phyloP scores from a whole-genome alignment of 2,113 vertebrate genomes.

The Oryzias melastigma region DNA sequence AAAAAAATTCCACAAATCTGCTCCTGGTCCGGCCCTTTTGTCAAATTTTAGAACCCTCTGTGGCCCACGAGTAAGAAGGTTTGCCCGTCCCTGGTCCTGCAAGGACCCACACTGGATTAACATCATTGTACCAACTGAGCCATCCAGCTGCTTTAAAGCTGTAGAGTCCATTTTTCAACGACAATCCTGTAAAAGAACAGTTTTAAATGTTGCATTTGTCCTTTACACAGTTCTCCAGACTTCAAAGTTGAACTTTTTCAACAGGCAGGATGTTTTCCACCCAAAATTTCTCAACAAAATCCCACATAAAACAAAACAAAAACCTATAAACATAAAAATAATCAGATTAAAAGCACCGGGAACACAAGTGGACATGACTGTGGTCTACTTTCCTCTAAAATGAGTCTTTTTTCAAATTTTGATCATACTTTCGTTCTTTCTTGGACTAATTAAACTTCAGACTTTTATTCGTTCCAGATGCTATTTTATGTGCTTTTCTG shows the following conservation, averaged over 20 bases:
- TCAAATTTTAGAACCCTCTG: too few species aligned
- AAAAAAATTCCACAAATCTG: too few species aligned
- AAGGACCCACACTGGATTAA: too few species aligned
- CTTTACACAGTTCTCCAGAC: slow-evolving; percentile 21
- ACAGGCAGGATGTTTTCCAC: slow-evolving; percentile 30
- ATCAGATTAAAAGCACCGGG: slow-evolving; percentile 50
- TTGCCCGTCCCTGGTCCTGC: too few species aligned
- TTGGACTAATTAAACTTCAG: slow-evolving; percentile 83
- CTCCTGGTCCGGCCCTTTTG: too few species aligned
- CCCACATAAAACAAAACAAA: slow-evolving; percentile 46
- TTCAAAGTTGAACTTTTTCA: slow-evolving; percentile 26
- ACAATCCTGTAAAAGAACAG: slow-evolving; percentile 30
- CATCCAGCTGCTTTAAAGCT: slow-evolving; percentile 3
- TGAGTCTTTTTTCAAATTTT: slow-evolving; percentile 79
- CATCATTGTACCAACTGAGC: too few species aligned
- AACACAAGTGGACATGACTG: slow-evolving; percentile 74
- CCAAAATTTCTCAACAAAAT: slow-evolving; percentile 32
- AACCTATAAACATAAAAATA: slow-evolving; percentile 48
- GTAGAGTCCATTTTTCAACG: slow-evolving; percentile 14
- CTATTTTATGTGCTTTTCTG: slow-evolving; percentile 68
- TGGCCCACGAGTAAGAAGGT: too few species aligned
- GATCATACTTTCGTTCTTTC: slow-evolving; percentile 73
- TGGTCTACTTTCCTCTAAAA: slow-evolving; percentile 78
- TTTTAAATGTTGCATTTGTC: slow-evolving; percentile 18
- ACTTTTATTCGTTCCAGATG: slow-evolving; percentile 85